Conservation (phyloP, 2,113 vertebrate species). For the Sardina pilchardus region DNA sequence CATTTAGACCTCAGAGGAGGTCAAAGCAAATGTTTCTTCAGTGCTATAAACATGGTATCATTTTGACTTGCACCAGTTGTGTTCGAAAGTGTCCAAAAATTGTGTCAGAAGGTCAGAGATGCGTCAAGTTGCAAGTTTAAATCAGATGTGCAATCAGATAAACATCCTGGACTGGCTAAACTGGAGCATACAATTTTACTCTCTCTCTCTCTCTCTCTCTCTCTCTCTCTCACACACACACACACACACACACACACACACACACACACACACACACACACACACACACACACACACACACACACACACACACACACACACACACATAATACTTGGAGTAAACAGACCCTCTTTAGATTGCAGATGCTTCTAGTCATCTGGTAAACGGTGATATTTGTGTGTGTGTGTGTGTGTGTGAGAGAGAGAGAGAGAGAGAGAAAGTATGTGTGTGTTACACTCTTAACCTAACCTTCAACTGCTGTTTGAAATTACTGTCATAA, state of each 20-base stretch:
- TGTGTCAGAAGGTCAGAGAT: not conserved
- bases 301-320: no score
- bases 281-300: no score
- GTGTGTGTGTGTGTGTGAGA: not conserved
- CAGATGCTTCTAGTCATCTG: slow-evolving; percentile 3
- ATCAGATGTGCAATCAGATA: not conserved
- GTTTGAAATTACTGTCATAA: slow-evolving; percentile 6
- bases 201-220: no score
- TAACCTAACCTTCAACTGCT: slow-evolving; percentile 14
- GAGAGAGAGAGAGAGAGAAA: not conserved
- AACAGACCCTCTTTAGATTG: not conserved
- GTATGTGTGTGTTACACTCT: not conserved
- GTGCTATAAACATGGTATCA: not conserved
- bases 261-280: not conserved
- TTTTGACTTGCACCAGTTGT: not conserved
- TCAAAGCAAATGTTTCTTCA: not conserved
- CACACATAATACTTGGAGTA: not conserved
- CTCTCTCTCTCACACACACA: no score
- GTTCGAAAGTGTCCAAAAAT: not conserved
- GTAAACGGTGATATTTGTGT: not conserved
- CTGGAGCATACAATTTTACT: no score
- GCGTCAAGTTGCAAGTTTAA: not conserved
- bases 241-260: not conserved
- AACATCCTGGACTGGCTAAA: no score
- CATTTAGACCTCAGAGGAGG: not conserved